phyloP scores from a whole-genome alignment of 1,140 invertebrate genomes.

The Drosophila nigrodunni region DNA sequence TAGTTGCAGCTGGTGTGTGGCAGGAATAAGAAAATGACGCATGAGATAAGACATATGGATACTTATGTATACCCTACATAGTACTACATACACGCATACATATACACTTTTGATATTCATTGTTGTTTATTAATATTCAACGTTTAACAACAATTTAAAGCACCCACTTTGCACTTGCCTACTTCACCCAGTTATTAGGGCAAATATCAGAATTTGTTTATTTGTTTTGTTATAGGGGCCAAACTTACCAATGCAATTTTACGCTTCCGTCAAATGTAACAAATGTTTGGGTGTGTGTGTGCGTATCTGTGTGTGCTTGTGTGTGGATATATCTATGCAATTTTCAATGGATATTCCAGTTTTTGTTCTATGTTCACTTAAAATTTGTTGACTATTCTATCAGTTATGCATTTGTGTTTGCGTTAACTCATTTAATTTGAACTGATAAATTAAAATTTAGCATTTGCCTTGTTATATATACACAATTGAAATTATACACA shows the following conservation, averaged over 20 bases:
- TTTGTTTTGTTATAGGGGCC: conserved; percentile 41
- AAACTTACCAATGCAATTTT: conserved; percentile 55
- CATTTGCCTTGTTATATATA: conserved; percentile 29
- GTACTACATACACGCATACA: not conserved
- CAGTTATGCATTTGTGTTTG: conserved; percentile 15
- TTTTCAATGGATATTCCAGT: conserved; percentile 26
- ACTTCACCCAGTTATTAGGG: conserved; percentile 18
- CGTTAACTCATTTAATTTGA: conserved; percentile 5
- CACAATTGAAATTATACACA: conserved; percentile 30
- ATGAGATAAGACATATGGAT: conserved; percentile 53
- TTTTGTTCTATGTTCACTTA: conserved; percentile 14
- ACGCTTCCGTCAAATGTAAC: conserved; percentile 39
- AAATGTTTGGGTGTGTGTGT: conserved; percentile 10
- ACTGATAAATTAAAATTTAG: conserved; percentile 21
- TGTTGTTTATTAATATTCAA: not conserved
- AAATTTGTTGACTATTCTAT: not conserved
- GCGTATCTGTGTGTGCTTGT: conserved; percentile 13
- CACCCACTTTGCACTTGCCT: conserved; percentile 12
- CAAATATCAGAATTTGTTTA: conserved; percentile 19
- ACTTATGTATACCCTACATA: conserved; percentile 28
- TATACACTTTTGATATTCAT: not conserved
- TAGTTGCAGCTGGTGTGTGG: conserved; percentile 9
- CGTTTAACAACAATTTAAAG: conserved; percentile 1
- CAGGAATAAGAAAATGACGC: conserved; percentile 30
- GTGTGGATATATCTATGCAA: conserved; percentile 15